Evolutionary conservation across 1,140 invertebrate species (phyloP).

Genomic region (Thaumatotibia leucotreta): DNA sequence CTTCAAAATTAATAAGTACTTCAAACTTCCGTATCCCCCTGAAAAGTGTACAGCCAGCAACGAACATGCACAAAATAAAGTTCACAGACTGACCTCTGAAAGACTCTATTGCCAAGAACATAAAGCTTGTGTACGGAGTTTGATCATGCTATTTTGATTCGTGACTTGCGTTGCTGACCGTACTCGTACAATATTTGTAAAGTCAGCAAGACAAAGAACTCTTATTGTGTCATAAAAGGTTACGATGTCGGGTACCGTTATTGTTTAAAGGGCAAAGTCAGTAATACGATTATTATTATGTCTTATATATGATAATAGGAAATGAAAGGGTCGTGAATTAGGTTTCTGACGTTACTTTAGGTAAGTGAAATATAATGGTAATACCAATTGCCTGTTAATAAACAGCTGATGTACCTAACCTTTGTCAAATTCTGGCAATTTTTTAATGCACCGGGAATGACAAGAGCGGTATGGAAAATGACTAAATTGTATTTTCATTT

Average conservation of each 20-base stretch:
- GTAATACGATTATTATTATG: conserved; percentile 9
- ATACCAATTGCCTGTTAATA: not conserved
- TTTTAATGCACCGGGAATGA: no score
- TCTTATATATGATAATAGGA: conserved; percentile 7
- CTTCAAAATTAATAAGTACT: not conserved
- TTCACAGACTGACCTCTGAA: not conserved
- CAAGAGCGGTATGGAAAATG: no score
- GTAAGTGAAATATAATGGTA: not conserved
- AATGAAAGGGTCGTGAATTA: not conserved
- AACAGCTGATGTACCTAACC: no score
- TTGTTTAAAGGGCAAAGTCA: conserved; percentile 31
- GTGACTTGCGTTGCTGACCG: not conserved
- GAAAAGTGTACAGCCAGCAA: not conserved
- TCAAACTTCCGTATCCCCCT: not conserved
- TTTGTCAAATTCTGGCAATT: no score
- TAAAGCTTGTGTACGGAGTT: not conserved
- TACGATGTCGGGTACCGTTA: conserved; percentile 32
- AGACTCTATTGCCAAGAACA: not conserved
- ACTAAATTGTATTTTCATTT: no score
- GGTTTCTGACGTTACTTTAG: not conserved
- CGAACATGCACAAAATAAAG: not conserved
- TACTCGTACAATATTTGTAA: conserved; percentile 18
- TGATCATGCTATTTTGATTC: not conserved
- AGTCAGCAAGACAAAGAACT: conserved; percentile 18
- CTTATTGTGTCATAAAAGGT: conserved; percentile 33